Conservation (phyloP, 2,797 vertebrate genomes). For the Gymnothorax javanicus region DNA sequence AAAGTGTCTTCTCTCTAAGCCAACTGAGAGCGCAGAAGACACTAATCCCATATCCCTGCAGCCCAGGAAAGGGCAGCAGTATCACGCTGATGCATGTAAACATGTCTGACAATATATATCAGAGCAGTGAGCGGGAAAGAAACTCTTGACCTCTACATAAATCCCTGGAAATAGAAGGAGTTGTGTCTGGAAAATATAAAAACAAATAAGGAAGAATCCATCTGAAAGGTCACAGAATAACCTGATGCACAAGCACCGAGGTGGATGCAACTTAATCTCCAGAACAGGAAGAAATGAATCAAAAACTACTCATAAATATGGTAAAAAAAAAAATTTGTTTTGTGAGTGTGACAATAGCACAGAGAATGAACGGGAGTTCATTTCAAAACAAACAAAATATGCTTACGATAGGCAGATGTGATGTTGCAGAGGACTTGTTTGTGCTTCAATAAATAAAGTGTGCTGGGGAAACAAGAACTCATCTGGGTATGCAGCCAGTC, state of each 20-base stretch:
- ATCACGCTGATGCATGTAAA: neutral
- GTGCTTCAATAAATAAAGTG: neutral
- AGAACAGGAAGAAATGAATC: neutral
- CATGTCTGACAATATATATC: constrained; percentile 16
- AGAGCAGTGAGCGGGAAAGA: neutral
- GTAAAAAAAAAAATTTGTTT: neutral
- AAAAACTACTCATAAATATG: neutral
- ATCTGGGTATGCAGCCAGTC: neutral
- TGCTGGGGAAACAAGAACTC: neutral
- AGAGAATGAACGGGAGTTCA: neutral
- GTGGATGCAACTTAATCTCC: neutral
- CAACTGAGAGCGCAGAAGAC: neutral
- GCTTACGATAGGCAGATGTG: neutral
- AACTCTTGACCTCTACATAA: constrained; percentile 7
- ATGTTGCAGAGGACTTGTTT: neutral
- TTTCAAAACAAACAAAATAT: neutral
- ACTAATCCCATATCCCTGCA: neutral
- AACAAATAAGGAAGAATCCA: neutral
- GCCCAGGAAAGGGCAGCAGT: neutral
- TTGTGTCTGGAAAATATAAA: neutral
- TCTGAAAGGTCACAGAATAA: neutral
- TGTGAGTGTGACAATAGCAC: neutral
- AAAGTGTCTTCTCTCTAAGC: neutral
- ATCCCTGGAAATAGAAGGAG: neutral
- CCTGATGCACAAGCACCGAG: neutral